Percentiles rank a stretch among this genome's conserved stretches.
Evolutionary conservation across 2,113 vertebrate species (phyloP).

Genomic region (Anthoscopus minutus): DNA sequence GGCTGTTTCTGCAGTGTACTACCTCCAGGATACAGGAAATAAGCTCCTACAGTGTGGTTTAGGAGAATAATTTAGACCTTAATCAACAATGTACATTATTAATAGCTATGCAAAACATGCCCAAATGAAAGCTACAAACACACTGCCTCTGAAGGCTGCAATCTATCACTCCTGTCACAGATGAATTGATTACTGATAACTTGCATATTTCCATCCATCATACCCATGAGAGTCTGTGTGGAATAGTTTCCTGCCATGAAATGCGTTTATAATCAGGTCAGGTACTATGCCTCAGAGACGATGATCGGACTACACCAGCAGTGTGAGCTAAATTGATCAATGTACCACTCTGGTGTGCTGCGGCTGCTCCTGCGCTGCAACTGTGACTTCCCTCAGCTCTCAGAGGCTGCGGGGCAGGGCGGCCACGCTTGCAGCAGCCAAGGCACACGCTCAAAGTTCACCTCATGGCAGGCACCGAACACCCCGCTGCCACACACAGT

Average conservation of each 20-base stretch:
- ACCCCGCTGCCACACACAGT: fast-evolving
- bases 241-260: neutral
- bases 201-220: neutral
- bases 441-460: fast-evolving
- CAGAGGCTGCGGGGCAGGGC: neutral
- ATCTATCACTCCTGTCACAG: neutral
- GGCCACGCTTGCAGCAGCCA: neutral
- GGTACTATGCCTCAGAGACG: neutral
- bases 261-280: neutral
- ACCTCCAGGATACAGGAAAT: neutral
- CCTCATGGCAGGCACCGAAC: fast-evolving
- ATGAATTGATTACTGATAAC: neutral
- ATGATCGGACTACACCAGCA: neutral
- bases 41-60: neutral
- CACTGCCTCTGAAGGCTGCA: neutral
- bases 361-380: neutral
- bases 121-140: neutral
- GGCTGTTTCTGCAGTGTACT: neutral
- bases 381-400: neutral
- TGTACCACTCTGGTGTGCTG: fast-evolving
- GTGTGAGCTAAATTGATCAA: neutral
- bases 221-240: neutral
- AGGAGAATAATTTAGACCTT: neutral
- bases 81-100: neutral
- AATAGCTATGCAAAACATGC: neutral